phyloP scores from a whole-genome alignment of 1,140 invertebrate species.

The Semibalanus balanoides region DNA sequence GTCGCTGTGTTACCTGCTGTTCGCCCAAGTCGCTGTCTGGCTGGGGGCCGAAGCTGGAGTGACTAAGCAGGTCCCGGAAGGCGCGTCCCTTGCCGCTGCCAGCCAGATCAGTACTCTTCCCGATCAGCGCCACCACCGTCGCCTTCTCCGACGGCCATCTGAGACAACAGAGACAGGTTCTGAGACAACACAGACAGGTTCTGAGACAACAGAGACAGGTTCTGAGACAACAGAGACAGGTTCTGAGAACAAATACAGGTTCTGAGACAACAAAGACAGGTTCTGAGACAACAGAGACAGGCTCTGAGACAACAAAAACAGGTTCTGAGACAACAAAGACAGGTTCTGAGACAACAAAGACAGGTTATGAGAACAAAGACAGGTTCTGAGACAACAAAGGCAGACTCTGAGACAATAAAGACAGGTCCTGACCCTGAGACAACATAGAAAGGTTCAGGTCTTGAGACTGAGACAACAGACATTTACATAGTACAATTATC shows the following conservation, averaged over 20 bases:
- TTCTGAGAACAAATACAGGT: background rate
- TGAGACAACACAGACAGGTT: background rate
- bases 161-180: background rate
- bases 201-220: too few relatives aligned
- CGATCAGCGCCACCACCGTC: constrained; percentile 49
- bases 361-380: background rate
- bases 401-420: background rate
- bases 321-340: too few relatives aligned
- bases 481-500: too few relatives aligned
- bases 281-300: background rate
- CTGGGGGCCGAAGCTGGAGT: constrained; percentile 33
- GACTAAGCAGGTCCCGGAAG: constrained; percentile 35
- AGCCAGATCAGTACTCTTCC: constrained; percentile 42
- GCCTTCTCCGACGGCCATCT: constrained; percentile 28
- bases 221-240: too few relatives aligned
- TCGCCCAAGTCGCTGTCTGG: constrained; percentile 36
- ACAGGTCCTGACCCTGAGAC: background rate
- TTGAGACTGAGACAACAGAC: too few relatives aligned
- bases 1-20: constrained; percentile 14
- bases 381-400: background rate
- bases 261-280: background rate
- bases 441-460: too few relatives aligned
- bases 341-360: too few relatives aligned
- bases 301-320: background rate
- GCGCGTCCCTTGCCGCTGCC: constrained; percentile 44